Percentiles rank a stretch among this genome's conserved stretches.
Evolutionary conservation across 1,140 invertebrate genomes (phyloP).

Genomic region (Lethrus apterus): DNA sequence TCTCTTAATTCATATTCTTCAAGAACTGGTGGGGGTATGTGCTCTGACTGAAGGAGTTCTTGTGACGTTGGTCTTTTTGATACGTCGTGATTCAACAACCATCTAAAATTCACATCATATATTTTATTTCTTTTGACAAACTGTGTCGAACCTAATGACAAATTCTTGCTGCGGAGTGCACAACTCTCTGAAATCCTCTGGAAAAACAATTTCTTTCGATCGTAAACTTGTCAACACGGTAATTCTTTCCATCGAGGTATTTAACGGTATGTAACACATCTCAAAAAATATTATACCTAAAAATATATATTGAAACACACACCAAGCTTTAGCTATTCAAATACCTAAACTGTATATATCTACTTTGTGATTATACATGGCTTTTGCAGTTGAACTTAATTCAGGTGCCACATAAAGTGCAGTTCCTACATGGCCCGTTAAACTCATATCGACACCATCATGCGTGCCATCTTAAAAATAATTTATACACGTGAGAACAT

Average conservation of each 20-base stretch:
- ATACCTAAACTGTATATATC: conserved; percentile 73
- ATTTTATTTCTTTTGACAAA: too few relatives aligned
- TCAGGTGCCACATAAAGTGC: conserved; percentile 91
- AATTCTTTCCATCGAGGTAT: conserved; percentile 83
- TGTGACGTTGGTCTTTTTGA: conserved; percentile 70
- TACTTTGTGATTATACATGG: conserved; percentile 86
- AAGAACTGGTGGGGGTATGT: conserved; percentile 68
- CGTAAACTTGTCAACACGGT: conserved; percentile 66
- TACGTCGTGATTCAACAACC: conserved; percentile 81
- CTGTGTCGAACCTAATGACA: conserved; percentile 46
- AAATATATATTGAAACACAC: neutral
- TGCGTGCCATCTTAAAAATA: neutral
- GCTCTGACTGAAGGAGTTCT: conserved; percentile 72
- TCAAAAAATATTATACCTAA: conserved; percentile 89
- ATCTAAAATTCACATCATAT: too few relatives aligned
- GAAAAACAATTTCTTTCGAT: conserved; percentile 56
- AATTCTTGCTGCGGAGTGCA: conserved; percentile 42
- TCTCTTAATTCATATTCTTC: conserved; percentile 75
- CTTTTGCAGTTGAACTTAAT: conserved; percentile 56
- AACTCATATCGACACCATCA: conserved; percentile 42
- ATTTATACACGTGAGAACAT: neutral
- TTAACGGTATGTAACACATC: conserved; percentile 81
- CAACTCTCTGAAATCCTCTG: conserved; percentile 38
- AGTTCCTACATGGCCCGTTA: conserved; percentile 84
- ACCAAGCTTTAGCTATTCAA: neutral